Evolutionary conservation across 2,797 vertebrate species (phyloP), one percentile per base, ranked within the genome.

Genomic region (Triplophysa bombifrons): DNA sequence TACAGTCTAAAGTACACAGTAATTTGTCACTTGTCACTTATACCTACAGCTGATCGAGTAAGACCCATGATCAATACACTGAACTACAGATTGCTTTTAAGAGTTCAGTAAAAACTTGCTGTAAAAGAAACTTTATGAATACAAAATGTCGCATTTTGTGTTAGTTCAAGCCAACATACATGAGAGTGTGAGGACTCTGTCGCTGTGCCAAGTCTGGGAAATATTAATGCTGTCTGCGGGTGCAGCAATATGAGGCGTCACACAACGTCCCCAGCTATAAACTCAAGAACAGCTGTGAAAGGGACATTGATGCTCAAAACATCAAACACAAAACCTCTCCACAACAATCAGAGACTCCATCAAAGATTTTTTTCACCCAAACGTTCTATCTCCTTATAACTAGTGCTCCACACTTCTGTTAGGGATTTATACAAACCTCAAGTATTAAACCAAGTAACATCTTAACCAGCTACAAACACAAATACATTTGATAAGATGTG

Each of bases 141-240:
- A 7, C 51, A n/a, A 9, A n/a, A n/a, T 19, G 2, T 55, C 2
- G 6, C 11, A 9, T 20, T 55, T 10, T 20, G 53, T 55, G 53
- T n/a, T 55, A 20, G 53, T 10, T 20, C 8, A 20, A 20, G 17
- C 8, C 6, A 8, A 20, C 19, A 55, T 55, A 8, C 58, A 60
- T 16, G 5, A 14, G 12, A 25, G 13, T 30, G 58, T 30, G 25
- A 60, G 56, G 11, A 60, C 50, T 38, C 41, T 41, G 41, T 41
- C 41, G 41, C 61, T 20, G 22, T 66, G 74, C 74, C 74, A 75
- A 72, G 72, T 38, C 14, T 80, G 63, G 60, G 61, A 75, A 65
- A 64, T 51, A 67, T 65, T 63, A 27, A 65, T 48, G 51, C 46
- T 44, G 63, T 75, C 73, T 75, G 34, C 50, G 51, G 73, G 20